phyloP scores from a whole-genome alignment of 2,113 vertebrate species.

The Murina feae region DNA sequence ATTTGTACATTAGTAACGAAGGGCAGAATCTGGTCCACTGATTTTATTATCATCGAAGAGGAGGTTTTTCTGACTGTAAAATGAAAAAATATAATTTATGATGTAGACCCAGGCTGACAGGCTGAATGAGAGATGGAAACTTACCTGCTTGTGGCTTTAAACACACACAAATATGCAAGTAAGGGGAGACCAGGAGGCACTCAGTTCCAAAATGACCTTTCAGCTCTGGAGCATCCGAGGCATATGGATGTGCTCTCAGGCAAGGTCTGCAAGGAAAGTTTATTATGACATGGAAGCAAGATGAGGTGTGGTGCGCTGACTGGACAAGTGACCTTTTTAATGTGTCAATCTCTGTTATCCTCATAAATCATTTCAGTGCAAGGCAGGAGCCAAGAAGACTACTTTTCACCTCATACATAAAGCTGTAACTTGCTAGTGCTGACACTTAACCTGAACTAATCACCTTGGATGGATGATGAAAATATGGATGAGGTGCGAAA shows the following conservation, averaged over 20 bases:
- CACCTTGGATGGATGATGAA: slow-evolving; percentile 31
- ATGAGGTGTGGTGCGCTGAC: slow-evolving; percentile 19
- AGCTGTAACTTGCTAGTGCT: slow-evolving; percentile 29
- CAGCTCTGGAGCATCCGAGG: background rate
- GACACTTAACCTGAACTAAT: slow-evolving; percentile 40
- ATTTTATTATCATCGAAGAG: slow-evolving; percentile 71
- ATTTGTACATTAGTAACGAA: slow-evolving; percentile 58
- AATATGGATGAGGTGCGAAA: background rate
- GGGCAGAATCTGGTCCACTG: slow-evolving; percentile 61
- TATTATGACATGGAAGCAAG: slow-evolving; percentile 26
- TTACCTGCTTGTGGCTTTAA: slow-evolving; percentile 39
- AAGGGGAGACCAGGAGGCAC: background rate
- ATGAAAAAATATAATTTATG: slow-evolving; percentile 63
- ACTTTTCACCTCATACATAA: slow-evolving; percentile 48
- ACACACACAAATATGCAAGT: background rate
- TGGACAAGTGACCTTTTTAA: slow-evolving; percentile 65
- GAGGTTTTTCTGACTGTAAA: slow-evolving; percentile 66
- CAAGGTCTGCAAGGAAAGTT: background rate
- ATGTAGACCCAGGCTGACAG: slow-evolving; percentile 34
- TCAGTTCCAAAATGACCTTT: slow-evolving; percentile 53
- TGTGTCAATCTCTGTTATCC: slow-evolving; percentile 61
- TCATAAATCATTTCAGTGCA: slow-evolving; percentile 60
- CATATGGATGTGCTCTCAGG: background rate
- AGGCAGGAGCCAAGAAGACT: slow-evolving; percentile 36
- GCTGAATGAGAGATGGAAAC: slow-evolving; percentile 20